Evolutionary conservation across 1,140 invertebrate genomes (phyloP), one percentile per base, ranked within the genome.

Genomic region (Conus ventricosus): DNA sequence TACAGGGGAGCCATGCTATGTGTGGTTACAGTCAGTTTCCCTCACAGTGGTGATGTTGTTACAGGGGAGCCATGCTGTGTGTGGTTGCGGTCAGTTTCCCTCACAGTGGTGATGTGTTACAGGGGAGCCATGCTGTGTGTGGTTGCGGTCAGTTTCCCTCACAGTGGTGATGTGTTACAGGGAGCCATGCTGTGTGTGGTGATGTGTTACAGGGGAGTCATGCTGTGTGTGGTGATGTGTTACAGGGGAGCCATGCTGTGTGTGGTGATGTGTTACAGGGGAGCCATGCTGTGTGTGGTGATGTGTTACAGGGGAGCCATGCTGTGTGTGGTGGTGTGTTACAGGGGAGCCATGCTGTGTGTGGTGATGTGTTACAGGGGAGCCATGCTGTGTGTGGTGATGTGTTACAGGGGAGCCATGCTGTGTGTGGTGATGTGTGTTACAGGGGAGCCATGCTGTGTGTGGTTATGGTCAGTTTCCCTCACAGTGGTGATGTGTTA

Each of bases 101-200:
- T 39, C 39, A 39, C 39, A 39, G 39, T 39, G 39, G 39, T 39
- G 39, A 39, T 60, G 23, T 84, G 57, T 60, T 88, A 80, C 89
- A 94, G n/a, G 99, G 71, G 99, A 5, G 99, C 98, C 0, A 98
- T 98, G 93, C 95, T 99, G 10, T 99, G 98, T 94, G 97, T 97
- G 15, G 96, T 97, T n/a, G n/a, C n/a, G 39, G 39, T 39, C 39
- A 39, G 39, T 39, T 39, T 39, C 39, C 39, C 39, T 39, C 39
- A 39, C 39, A 39, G 39, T 39, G 39, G 39, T 39, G 39, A 39
- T 60, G 23, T 84, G 57, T 60, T 88, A 80, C 89, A 94, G 99
- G 71, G 99, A 5, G 99, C 98, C 0, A 98, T 98, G 93, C 95
- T 99, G 10, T 99, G 98, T 94, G 97, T 97, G 15, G 96, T 97